Base-by-base conservation (phyloP, 1,140 invertebrate species). In the Drosophila tristis region DNA sequence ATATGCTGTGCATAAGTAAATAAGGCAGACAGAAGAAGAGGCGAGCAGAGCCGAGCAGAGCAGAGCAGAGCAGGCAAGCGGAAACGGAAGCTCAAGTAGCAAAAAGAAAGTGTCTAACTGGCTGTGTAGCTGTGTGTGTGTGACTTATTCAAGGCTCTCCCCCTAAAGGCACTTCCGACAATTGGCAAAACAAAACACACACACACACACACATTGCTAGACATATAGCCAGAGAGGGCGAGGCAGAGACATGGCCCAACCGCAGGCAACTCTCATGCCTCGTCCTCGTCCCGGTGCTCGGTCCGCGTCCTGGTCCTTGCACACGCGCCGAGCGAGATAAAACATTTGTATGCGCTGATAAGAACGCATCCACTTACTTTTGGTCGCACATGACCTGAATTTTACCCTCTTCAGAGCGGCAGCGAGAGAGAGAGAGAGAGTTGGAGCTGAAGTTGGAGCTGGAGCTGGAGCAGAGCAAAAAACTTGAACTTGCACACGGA, bases 341-440 rank as follows among this genome's bases (percentile, higher is more conserved):
- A 87, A 87, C 82, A 87, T 87, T 87, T 87, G 82, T 87, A 87
- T 87, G 82, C 82, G 79, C 82, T 87, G 82, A 87, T 87, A 87
- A 87, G 82, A 87, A 79, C 82, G 82, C 82, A 87, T 87, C 82
- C 82, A 87, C 82, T 87, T 87, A 87, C 82, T 87, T 87, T 87
- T 82, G 78, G 78, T 87, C 82, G 82, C 75, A 87, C 82, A 87
- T 87, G 82, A 87, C 82, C 75, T 87, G 82, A 87, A 87, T 87
- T 78, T 78, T 86, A 11, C 61, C 55, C 72, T 49, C 23, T 54
- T 16, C 64, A 45, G 58, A 58, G 39, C 20, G 1, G 4, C 23
- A 4, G 23, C 0, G 67, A 42, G 23, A 25, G 67, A 31, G 43
- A 49, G 26, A 39, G 31, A 70, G 2, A 39, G 6, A 60, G 35